phyloP scores from a whole-genome alignment of 2,888 invertebrate genomes.

The Acrocyrtus sp. region DNA sequence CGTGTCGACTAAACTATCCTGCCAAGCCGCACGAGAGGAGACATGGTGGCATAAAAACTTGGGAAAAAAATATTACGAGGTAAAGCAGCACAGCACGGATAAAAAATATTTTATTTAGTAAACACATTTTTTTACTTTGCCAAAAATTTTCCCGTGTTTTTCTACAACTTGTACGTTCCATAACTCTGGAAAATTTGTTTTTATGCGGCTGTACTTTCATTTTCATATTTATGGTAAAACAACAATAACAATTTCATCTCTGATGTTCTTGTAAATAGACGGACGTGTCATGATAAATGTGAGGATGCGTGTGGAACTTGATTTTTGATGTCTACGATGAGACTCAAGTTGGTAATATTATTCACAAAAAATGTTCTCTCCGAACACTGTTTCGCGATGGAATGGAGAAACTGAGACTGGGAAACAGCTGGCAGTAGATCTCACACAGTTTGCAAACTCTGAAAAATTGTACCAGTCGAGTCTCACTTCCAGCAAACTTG shows the following conservation, averaged over 20 bases:
- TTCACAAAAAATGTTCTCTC: too few species aligned
- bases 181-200: background rate
- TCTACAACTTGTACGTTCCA: too few species aligned
- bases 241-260: background rate
- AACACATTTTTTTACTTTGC: background rate
- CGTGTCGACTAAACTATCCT: slow-evolving; percentile 9
- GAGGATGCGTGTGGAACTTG: background rate
- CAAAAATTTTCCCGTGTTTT: background rate
- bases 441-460: too few species aligned
- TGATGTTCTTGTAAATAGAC: background rate
- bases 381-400: too few species aligned
- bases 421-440: too few species aligned
- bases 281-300: background rate
- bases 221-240: background rate
- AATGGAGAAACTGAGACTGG: too few species aligned
- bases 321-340: too few species aligned
- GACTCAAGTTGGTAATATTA: background rate
- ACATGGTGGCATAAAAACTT: background rate
- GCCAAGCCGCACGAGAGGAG: background rate
- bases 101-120: background rate
- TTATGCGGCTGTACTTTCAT: too few species aligned
- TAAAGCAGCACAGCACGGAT: too few species aligned
- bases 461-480: too few species aligned
- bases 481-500: too few species aligned
- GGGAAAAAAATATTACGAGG: background rate